Evolutionary conservation across 2,888 invertebrate genomes (phyloP).

Genomic region (Fabriciana adippe): DNA sequence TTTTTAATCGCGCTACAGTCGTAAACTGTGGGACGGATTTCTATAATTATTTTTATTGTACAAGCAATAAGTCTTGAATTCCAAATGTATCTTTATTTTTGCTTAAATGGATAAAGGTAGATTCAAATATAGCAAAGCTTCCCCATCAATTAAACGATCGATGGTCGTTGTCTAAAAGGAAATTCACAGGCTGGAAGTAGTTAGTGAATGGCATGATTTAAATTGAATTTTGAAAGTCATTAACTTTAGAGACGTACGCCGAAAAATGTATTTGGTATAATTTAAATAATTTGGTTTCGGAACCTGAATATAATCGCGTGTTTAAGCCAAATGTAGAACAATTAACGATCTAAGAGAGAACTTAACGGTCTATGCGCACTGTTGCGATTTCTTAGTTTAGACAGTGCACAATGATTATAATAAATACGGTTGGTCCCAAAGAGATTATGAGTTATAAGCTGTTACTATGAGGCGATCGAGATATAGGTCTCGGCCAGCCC

Average conservation of each 20-base stretch:
- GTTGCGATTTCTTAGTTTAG: slow-evolving; percentile 25
- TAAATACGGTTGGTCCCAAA: neutral
- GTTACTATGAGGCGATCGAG: slow-evolving; percentile 8
- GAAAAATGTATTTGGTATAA: slow-evolving; percentile 1
- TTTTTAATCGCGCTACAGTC: neutral
- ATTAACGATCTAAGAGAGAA: slow-evolving; percentile 37
- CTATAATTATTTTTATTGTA: too few relatives aligned
- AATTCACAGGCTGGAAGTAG: too few relatives aligned
- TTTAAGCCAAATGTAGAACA: slow-evolving; percentile 35
- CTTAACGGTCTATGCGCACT: slow-evolving; percentile 36
- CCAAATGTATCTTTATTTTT: too few relatives aligned
- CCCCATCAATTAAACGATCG: too few relatives aligned
- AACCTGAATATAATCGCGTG: slow-evolving; percentile 28
- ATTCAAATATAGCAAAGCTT: too few relatives aligned
- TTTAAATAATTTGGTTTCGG: slow-evolving; percentile 25
- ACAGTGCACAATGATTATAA: slow-evolving; percentile 3
- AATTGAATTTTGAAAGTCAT: neutral
- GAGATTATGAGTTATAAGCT: neutral
- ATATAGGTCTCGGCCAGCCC: slow-evolving; percentile 22
- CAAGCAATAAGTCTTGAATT: too few relatives aligned
- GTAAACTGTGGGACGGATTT: neutral
- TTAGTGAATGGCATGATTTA: too few relatives aligned
- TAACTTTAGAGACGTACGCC: neutral
- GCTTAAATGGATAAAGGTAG: too few relatives aligned
- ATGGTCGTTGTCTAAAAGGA: too few relatives aligned